A percentile compares a stretch with the other conserved stretches of the same genome.
These are phyloP conservation scores for Zaprionus tsacasi DNA, from an alignment of 1,140 invertebrate species.

Conservation along the genomic window DNA sequence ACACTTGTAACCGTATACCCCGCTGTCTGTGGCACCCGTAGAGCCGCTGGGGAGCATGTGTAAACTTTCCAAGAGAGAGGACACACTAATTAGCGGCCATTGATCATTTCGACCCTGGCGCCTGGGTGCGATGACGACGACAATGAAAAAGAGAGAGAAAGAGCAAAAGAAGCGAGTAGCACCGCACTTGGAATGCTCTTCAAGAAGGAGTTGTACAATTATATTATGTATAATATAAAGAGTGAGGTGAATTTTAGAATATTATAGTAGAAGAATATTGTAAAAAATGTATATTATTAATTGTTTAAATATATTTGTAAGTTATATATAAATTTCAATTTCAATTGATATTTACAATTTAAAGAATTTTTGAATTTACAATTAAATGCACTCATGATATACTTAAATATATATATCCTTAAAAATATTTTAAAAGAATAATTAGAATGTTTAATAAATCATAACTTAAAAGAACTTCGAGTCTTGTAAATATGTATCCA, in stretches of 20 bases:
- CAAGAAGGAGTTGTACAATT: not conserved
- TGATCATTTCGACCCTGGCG: conserved; percentile 71
- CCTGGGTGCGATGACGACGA: conserved; percentile 58
- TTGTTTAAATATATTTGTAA: too few relatives aligned
- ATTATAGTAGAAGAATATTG: not conserved
- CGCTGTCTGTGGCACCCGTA: conserved; percentile 9
- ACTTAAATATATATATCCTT: too few relatives aligned
- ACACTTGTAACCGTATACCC: conserved; percentile 67
- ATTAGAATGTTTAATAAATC: too few relatives aligned
- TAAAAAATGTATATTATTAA: too few relatives aligned
- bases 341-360: too few relatives aligned
- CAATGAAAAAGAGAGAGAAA: not conserved
- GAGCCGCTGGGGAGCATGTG: conserved; percentile 60
- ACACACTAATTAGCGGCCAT: conserved; percentile 79
- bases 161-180: not conserved
- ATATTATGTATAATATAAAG: not conserved
- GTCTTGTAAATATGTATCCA: too few relatives aligned
- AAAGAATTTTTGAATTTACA: too few relatives aligned
- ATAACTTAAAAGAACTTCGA: too few relatives aligned
- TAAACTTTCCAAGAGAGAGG: conserved; percentile 74
- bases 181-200: not conserved
- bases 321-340: too few relatives aligned
- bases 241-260: not conserved
- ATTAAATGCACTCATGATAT: too few relatives aligned
- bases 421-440: too few relatives aligned